Conservation (phyloP, 2,888 invertebrate genomes). For the Heliconius charithonia region DNA sequence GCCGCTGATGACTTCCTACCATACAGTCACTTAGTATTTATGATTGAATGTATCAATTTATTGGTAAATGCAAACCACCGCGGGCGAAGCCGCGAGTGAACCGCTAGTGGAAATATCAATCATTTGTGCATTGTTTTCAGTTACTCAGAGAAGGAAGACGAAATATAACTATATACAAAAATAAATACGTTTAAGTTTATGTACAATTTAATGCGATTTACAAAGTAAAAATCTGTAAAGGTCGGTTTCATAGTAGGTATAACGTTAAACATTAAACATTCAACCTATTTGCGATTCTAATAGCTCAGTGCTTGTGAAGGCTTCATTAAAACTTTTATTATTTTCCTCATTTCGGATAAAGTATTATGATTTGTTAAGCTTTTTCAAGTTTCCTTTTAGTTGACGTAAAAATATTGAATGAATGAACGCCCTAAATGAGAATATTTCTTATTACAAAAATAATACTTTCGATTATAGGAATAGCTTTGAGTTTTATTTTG, state of each 20-base stretch:
- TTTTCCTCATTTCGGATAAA: conserved; percentile 19
- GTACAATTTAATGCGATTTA: not conserved
- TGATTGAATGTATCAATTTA: too few species aligned
- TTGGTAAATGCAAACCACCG: too few species aligned
- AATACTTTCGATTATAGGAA: not conserved
- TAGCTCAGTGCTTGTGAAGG: conserved; percentile 13
- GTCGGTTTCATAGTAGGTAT: not conserved
- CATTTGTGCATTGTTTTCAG: too few species aligned
- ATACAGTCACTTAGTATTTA: too few species aligned
- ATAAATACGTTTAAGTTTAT: too few species aligned
- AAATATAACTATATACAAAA: too few species aligned
- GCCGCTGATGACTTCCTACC: too few species aligned
- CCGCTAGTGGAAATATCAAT: too few species aligned
- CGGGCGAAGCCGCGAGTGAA: too few species aligned
- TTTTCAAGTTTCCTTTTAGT: conserved; percentile 7
- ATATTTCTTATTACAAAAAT: not conserved
- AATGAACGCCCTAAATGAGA: not conserved
- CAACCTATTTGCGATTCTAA: conserved; percentile 25
- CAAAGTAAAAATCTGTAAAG: not conserved
- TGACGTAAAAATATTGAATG: conserved; percentile 13
- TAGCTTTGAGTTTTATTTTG: not conserved
- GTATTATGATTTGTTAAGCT: conserved; percentile 14
- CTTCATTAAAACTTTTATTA: conserved; percentile 27
- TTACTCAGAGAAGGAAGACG: too few species aligned
- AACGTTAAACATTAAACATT: conserved; percentile 1